Evolutionary conservation across 2,113 vertebrate genomes (phyloP), one percentile per base, ranked within the genome.

Genomic region (Catharus fuscescens): DNA sequence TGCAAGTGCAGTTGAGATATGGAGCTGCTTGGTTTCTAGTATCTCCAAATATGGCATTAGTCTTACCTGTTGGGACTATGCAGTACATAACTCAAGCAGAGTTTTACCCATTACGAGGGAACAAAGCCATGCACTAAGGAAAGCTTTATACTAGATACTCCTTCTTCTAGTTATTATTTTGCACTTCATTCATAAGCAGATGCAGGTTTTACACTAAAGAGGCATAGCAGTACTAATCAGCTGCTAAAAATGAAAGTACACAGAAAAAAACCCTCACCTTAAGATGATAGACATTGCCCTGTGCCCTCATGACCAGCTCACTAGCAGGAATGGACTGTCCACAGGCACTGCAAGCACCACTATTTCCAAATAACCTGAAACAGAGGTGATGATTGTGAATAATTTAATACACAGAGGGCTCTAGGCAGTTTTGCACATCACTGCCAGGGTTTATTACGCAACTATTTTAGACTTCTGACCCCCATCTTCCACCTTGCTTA

Each of bases 261-360:
- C 1, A 73, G 34, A 24, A 76, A 80, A 80, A 45, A 5, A 0
- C 32, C n/a, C 95, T 97, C 98, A 99, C 99, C 99, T 99, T 99
- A 98, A 99, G 99, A 98, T 99, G 99, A 98, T 99, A 99, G 95
- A 99, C 99, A 45, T 99, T 99, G 97, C 99, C 99, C 97, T 99
- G 99, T 57, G 99, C 99, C 97, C 99, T 98, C 99, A 99, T 99
- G 98, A 99, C 99, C 96, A 99, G 98, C 97, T 99, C 99, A 11
- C 99, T 99, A 89, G 99, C 99, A 95, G 99, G 99, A 95, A 99
- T 99, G 72, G 99, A 99, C 98, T 99, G 99, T 97, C 99, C 99
- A 65, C 99, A 99, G 60, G 99, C 99, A 31, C 99, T 99, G 99
- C 99, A 99, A 59, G 99, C 99, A 78, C 99, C 99, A 17, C 99